These are phyloP conservation scores for Sialia sialis DNA, from an alignment of 2,113 vertebrate genomes.

Conservation along the genomic window DNA sequence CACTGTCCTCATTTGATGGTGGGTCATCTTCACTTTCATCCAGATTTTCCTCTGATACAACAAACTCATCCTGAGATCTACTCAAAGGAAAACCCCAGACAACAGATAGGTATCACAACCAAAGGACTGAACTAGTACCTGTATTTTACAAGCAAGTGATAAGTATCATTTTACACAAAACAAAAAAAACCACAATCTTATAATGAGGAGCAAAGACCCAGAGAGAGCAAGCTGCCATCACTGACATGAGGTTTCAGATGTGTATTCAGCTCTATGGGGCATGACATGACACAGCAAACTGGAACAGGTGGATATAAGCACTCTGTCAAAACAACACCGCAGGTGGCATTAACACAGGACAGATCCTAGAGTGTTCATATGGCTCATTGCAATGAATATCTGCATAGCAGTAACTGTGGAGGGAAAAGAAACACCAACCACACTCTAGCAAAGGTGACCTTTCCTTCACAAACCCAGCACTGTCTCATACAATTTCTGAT, in stretches of 20 bases:
- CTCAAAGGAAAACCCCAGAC: background rate
- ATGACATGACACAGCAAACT: background rate
- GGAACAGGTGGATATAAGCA: background rate
- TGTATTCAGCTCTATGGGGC: background rate
- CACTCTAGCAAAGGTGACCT: background rate
- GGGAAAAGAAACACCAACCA: background rate
- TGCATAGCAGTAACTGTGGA: background rate
- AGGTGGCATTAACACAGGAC: background rate
- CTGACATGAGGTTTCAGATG: background rate
- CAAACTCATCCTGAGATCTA: conserved; percentile 92
- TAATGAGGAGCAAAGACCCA: background rate
- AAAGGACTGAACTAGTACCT: background rate
- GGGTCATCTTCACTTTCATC: conserved; percentile 83
- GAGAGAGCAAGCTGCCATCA: background rate
- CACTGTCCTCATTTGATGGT: conserved; percentile 82
- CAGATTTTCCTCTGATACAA: conserved; percentile 82
- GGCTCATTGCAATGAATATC: background rate
- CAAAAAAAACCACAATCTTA: fast-evolving
- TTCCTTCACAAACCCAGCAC: background rate
- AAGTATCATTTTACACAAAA: background rate
- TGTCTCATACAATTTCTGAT: background rate
- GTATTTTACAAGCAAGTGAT: background rate
- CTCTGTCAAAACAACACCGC: background rate
- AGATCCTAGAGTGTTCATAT: background rate
- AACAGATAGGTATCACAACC: background rate